phyloP scores from a whole-genome alignment of 2,113 vertebrate genomes.

The Myocastor coypus region DNA sequence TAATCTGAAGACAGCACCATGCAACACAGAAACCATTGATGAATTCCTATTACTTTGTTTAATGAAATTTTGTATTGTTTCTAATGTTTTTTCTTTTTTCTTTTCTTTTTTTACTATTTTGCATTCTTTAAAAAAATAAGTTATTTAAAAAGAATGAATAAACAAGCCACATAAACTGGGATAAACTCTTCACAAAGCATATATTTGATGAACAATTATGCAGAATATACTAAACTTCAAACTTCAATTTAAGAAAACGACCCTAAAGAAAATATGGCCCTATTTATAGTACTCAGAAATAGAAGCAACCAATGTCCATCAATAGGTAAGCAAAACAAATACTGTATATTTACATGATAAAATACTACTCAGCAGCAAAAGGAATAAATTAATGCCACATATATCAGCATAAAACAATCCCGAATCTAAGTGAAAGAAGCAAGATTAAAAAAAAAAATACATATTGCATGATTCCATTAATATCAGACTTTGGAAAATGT shows the following conservation, averaged over 20 bases:
- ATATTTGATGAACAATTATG: background rate
- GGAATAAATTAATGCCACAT: background rate
- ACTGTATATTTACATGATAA: background rate
- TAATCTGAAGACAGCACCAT: too few species aligned
- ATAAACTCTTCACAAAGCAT: background rate
- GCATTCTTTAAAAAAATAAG: too few species aligned
- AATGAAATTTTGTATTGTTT: too few species aligned
- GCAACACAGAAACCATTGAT: too few species aligned
- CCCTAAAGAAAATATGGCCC: background rate
- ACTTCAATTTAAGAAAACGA: background rate
- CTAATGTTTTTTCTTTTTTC: too few species aligned
- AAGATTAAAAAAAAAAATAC: background rate
- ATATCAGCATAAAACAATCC: background rate
- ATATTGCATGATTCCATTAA: background rate
- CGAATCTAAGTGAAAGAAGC: background rate
- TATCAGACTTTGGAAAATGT: constrained; percentile 2
- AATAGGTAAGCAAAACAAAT: background rate
- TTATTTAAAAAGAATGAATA: background rate
- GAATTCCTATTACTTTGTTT: too few species aligned
- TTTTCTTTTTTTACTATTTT: too few species aligned
- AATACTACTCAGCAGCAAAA: background rate
- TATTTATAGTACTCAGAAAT: background rate
- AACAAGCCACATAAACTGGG: background rate
- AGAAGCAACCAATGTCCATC: background rate
- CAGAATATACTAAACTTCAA: background rate